These are phyloP conservation scores for Leptopilina boulardi DNA, from an alignment of 1,140 invertebrate genomes.

Conservation along the genomic window DNA sequence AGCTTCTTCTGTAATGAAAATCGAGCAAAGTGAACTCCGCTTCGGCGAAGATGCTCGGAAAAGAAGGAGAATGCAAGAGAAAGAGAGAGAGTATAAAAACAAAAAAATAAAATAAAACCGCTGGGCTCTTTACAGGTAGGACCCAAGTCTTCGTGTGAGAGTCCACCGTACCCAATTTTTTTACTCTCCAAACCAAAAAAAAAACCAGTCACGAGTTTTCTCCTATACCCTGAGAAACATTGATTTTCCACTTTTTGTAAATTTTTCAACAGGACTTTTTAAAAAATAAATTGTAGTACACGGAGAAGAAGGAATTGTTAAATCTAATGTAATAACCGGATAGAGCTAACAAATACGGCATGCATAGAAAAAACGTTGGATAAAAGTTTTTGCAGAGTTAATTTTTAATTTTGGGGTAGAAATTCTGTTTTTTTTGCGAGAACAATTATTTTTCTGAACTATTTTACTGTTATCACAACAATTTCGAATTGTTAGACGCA, in stretches of 20 bases:
- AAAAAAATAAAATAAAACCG: not conserved
- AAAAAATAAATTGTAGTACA: too few relatives aligned
- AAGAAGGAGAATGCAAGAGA: slow-evolving; percentile 42
- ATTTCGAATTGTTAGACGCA: too few relatives aligned
- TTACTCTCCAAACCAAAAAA: not conserved
- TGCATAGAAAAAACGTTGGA: too few relatives aligned
- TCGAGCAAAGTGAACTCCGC: slow-evolving; percentile 66
- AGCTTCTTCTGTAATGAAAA: slow-evolving; percentile 71
- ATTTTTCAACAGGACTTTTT: too few relatives aligned
- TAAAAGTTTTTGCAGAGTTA: too few relatives aligned
- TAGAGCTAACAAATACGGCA: too few relatives aligned
- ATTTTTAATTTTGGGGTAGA: too few relatives aligned
- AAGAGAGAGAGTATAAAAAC: slow-evolving; percentile 41
- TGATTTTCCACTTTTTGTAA: not conserved
- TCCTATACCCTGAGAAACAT: not conserved
- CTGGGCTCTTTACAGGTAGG: slow-evolving; percentile 22
- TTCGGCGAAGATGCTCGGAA: slow-evolving; percentile 44
- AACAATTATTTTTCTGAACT: too few relatives aligned
- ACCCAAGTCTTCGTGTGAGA: slow-evolving; percentile 18
- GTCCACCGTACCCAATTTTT: slow-evolving; percentile 13
- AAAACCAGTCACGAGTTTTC: slow-evolving; percentile 12
- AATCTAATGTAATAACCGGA: too few relatives aligned
- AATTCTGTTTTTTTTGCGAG: too few relatives aligned
- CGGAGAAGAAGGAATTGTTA: too few relatives aligned
- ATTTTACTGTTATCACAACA: too few relatives aligned